Evolutionary conservation across 2,113 vertebrate species (phyloP).

Genomic region (Sterrhoptilus dennistouni): DNA sequence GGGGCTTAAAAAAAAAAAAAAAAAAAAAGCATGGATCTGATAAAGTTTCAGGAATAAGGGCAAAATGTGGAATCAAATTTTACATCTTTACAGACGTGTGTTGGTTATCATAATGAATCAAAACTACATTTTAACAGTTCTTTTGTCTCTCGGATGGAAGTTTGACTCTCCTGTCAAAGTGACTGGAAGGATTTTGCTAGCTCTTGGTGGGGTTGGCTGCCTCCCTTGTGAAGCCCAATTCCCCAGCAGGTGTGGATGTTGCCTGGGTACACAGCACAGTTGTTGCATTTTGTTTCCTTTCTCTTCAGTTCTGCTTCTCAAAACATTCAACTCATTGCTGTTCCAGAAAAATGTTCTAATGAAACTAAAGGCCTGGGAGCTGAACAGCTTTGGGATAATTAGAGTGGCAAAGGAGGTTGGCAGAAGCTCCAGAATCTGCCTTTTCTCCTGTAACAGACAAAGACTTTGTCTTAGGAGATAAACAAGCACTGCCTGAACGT

Average conservation of each 20-base stretch:
- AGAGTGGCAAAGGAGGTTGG: neutral
- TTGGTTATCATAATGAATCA: neutral
- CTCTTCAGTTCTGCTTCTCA: neutral
- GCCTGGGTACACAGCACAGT: neutral
- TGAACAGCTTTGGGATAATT: neutral
- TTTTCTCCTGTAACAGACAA: neutral
- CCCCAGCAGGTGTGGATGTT: neutral
- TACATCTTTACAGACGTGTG: neutral
- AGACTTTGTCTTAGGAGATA: neutral
- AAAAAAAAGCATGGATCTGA: neutral
- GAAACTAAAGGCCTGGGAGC: neutral
- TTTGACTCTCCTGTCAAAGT: neutral
- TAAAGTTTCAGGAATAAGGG: neutral
- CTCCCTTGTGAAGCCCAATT: neutral
- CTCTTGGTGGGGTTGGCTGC: neutral
- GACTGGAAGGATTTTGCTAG: neutral
- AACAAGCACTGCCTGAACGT: neutral
- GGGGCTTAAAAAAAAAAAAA: neutral
- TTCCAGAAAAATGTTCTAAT: neutral
- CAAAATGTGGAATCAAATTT: neutral
- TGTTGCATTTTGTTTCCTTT: neutral
- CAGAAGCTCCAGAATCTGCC: neutral
- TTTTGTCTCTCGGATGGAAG: neutral
- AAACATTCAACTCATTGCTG: neutral
- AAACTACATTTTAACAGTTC: neutral